These are phyloP conservation scores for Epistrophe grossulariae DNA, from an alignment of 2,888 invertebrate species.

Conservation along the genomic window DNA sequence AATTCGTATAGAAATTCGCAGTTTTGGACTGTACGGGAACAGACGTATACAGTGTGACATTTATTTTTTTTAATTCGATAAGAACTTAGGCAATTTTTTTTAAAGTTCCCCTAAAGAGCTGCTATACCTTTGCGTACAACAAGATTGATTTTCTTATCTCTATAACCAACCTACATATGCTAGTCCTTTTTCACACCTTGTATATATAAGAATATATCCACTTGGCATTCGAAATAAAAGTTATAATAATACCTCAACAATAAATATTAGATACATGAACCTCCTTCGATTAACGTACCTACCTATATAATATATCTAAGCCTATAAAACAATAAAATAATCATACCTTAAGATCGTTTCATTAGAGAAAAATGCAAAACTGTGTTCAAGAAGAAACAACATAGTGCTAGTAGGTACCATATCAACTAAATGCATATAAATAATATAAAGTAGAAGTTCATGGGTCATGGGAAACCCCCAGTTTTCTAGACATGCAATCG, in stretches of 20 bases:
- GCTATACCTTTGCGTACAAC: too few species aligned
- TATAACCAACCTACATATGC: not conserved
- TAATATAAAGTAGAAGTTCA: conserved; percentile 43
- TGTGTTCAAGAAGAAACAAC: not conserved
- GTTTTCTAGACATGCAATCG: conserved; percentile 58
- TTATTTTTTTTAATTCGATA: too few species aligned
- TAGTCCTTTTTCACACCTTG: not conserved
- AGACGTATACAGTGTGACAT: too few species aligned
- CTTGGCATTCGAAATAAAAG: not conserved
- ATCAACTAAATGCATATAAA: not conserved
- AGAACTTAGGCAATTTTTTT: too few species aligned
- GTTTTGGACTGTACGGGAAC: too few species aligned
- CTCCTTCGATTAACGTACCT: not conserved
- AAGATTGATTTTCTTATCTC: not conserved
- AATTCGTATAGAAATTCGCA: too few species aligned
- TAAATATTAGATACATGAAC: not conserved
- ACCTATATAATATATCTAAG: too few species aligned
- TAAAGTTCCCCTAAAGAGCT: too few species aligned
- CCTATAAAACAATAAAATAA: conserved; percentile 17
- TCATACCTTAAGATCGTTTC: conserved; percentile 19
- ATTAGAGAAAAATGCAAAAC: conserved; percentile 7
- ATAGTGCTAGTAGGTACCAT: not conserved
- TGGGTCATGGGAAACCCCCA: conserved; percentile 35
- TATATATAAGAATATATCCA: not conserved
- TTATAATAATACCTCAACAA: not conserved